phyloP scores from a whole-genome alignment of 2,888 invertebrate genomes.

The Tetragonula carbonaria region DNA sequence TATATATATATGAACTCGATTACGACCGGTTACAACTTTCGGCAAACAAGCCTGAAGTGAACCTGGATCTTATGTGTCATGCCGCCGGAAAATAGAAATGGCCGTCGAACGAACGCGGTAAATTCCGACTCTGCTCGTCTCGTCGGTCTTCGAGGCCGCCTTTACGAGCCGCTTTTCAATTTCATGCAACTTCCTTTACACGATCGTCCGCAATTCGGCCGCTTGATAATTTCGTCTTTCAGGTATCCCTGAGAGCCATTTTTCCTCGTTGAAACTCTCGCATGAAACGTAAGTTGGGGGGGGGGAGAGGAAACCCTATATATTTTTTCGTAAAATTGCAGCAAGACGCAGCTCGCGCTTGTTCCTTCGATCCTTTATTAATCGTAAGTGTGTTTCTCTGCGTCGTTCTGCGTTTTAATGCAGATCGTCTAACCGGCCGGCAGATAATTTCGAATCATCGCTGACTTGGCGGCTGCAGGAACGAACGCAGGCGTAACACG shows the following conservation, averaged over 20 bases:
- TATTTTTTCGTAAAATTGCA: too few species aligned
- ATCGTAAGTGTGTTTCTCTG: too few species aligned
- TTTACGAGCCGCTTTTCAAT: slow-evolving; percentile 31
- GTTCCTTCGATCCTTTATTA: too few species aligned
- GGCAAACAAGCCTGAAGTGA: slow-evolving; percentile 2
- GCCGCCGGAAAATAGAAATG: slow-evolving; percentile 17
- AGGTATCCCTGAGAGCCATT: too few species aligned
- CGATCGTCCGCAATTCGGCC: too few species aligned
- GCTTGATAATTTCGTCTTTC: too few species aligned
- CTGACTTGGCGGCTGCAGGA: not conserved
- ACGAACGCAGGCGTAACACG: not conserved
- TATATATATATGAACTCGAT: slow-evolving; percentile 29
- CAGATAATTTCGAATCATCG: not conserved
- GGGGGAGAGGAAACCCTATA: too few species aligned
- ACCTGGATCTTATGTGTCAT: slow-evolving; percentile 4
- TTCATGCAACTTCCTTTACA: slow-evolving; percentile 27
- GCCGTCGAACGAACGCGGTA: not conserved
- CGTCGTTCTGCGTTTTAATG: too few species aligned
- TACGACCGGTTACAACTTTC: slow-evolving; percentile 39
- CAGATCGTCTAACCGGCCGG: too few species aligned
- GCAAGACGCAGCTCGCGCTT: too few species aligned
- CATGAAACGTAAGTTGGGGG: too few species aligned
- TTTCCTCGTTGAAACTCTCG: too few species aligned
- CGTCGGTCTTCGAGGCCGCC: not conserved
- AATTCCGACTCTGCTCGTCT: slow-evolving; percentile 9